Base-by-base conservation (phyloP, 1,140 invertebrate genomes). In the Danaus plexippus region DNA sequence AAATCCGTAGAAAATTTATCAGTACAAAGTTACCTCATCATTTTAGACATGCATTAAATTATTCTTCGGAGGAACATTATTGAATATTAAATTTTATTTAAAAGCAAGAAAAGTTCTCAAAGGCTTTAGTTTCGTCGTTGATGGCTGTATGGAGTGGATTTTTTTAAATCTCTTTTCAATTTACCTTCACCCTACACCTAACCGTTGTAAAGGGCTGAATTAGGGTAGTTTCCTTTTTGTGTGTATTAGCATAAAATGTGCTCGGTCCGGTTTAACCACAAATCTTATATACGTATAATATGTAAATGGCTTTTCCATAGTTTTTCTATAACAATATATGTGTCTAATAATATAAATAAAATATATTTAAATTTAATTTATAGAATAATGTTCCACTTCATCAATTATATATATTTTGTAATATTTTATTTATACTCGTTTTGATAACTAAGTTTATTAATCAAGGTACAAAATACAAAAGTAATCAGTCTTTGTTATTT, bases 51-150 rank as follows among this genome's bases (percentile, higher is more conserved):
- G 52, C 52, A 61, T 60, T 51, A 48, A 60, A 62, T 64, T 65
- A 64, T 59, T 64, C 13, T 45, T 48, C 52, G 32, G 51, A 32
- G 45, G 46, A 51, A 47, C 47, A 43, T 60, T 60, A 55, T 59
- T 71, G 59, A 73, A 71, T 73, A 71, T 66, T 72, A 63, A 50
- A 61, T 46, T 54, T 57, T 46, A 18, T 60, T 47, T 47, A 15
- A 47, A 52, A 58, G 15, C 22, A 43, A 48, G 41, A 9, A n/a
- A 13, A n/a, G 2, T 43, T 54, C 45, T 59, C 32, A 53, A 55
- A 22, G 47, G 47, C 10, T 49, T 13, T 59, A 40, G 47, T 32
- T 32, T 32, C 22, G 1, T 32, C 42, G 41, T 50, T 51, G 47
- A 60, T 59, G 42, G 52, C 43, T 52, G 51, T 55, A 47, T 32